phyloP scores from a whole-genome alignment of 2,797 vertebrate genomes.

The Tadarida brasiliensis region DNA sequence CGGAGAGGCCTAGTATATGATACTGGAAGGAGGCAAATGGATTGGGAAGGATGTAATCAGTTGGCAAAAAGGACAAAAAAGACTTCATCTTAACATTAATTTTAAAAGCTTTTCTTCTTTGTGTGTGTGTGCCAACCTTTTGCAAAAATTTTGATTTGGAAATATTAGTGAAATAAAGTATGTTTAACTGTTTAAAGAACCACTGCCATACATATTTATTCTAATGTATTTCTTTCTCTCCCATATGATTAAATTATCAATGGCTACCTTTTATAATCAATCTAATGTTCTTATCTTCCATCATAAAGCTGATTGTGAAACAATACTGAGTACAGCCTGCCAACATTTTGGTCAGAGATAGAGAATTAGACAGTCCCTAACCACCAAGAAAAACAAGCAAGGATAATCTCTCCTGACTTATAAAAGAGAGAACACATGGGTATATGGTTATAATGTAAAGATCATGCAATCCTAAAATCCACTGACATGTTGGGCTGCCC shows the following conservation, averaged over 20 bases:
- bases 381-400: not conserved
- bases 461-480: not conserved
- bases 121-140: not conserved
- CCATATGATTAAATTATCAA: not conserved
- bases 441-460: not conserved
- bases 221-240: not conserved
- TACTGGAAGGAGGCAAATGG: not conserved
- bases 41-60: not conserved
- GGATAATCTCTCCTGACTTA: not conserved
- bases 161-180: not conserved
- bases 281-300: not conserved
- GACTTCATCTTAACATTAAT: not conserved
- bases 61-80: constrained; percentile 4
- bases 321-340: not conserved
- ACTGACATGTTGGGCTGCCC: not conserved
- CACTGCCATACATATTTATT: not conserved
- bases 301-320: not conserved
- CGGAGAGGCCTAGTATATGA: not conserved
- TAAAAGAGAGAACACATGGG: not conserved
- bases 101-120: not conserved
- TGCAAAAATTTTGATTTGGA: not conserved
- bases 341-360: not conserved
- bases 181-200: not conserved
- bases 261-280: not conserved
- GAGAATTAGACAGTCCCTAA: not conserved